phyloP scores from a whole-genome alignment of 2,797 vertebrate species.

The Vireo griseus region DNA sequence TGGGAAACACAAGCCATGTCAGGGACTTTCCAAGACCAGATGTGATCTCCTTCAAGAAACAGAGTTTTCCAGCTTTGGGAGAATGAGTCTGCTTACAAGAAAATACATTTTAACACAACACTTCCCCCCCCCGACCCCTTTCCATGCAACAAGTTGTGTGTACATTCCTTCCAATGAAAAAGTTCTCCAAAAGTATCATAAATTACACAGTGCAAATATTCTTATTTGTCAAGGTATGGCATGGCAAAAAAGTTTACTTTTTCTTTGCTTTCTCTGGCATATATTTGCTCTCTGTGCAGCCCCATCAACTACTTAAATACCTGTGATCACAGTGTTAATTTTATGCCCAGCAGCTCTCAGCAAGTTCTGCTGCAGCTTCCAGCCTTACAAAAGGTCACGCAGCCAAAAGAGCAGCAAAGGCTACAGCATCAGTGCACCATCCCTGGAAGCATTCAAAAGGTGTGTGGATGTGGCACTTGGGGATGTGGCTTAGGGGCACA shows the following conservation, averaged over 20 bases:
- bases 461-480: not conserved
- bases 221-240: not conserved
- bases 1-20: not conserved
- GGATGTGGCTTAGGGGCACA: not conserved
- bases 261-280: not conserved
- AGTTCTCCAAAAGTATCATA: not conserved
- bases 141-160: not conserved
- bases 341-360: not conserved
- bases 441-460: not conserved
- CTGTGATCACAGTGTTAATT: not conserved
- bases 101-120: not conserved
- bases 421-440: not conserved
- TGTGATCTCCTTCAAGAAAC: not conserved
- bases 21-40: not conserved
- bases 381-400: not conserved
- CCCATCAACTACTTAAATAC: not conserved
- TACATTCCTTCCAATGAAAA: not conserved
- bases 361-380: not conserved
- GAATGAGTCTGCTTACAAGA: not conserved
- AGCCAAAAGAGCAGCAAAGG: not conserved
- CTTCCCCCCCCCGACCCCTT: accelerated
- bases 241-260: not conserved
- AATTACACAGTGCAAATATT: not conserved
- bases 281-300: not conserved
- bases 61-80: not conserved